Percentiles rank a stretch among this genome's conserved stretches.
phyloP scores from a whole-genome alignment of 2,797 vertebrate genomes.

The Trachurus trachurus region DNA sequence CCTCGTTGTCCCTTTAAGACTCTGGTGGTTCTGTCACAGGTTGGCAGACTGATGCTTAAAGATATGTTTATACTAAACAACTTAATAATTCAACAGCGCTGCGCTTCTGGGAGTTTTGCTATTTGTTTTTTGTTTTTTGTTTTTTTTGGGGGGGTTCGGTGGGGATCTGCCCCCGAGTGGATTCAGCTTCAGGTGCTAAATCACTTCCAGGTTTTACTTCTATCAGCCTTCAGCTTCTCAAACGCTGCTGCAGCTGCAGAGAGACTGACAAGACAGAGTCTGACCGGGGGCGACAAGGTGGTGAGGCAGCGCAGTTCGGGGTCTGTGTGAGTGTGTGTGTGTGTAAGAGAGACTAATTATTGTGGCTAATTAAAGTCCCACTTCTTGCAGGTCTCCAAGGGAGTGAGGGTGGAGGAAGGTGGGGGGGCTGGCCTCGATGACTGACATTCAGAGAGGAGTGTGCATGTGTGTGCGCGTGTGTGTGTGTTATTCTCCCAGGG shows the following conservation, averaged over 20 bases:
- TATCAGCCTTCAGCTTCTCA: conserved; percentile 7
- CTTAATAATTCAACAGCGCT: too few species aligned
- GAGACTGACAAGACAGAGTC: conserved; percentile 17
- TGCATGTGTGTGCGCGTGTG: conserved; percentile 14
- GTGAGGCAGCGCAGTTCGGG: conserved; percentile 49
- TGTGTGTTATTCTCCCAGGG: conserved; percentile 12
- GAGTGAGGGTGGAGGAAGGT: conserved; percentile 25
- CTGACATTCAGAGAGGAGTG: conserved; percentile 60
- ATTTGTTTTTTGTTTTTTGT: too few species aligned
- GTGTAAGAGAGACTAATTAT: conserved; percentile 74
- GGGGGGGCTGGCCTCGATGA: conserved; percentile 70
- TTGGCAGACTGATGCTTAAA: too few species aligned
- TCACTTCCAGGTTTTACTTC: conserved; percentile 14
- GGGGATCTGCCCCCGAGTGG: neutral
- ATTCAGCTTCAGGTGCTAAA: conserved; percentile 33
- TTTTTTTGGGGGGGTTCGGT: too few species aligned
- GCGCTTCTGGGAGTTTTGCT: too few species aligned
- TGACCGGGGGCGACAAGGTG: conserved; percentile 54
- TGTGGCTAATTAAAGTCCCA: conserved; percentile 81
- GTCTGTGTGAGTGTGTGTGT: conserved; percentile 35
- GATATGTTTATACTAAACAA: too few species aligned
- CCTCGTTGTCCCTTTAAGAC: too few species aligned
- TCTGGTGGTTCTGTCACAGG: too few species aligned
- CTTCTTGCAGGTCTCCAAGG: conserved; percentile 76
- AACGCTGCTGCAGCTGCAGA: conserved; percentile 8